These are phyloP conservation scores for Holacanthella duospinosa DNA, from an alignment of 2,888 invertebrate species.

Conservation along the genomic window DNA sequence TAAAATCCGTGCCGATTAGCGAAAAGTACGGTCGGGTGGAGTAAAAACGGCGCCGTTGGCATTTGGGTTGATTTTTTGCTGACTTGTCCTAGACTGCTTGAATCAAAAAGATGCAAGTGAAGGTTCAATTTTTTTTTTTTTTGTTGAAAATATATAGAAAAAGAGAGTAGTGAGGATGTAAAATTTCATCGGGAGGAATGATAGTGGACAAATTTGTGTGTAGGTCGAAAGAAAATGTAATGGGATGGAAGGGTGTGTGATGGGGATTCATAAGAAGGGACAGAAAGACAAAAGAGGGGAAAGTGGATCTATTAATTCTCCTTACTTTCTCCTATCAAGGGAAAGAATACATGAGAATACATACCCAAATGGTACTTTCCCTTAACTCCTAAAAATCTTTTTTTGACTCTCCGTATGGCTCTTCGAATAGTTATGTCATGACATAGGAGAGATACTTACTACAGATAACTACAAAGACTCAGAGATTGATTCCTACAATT, in stretches of 20 bases:
- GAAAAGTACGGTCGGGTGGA: not conserved
- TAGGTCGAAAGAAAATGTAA: not conserved
- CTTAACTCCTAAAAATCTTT: not conserved
- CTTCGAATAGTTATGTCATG: not conserved
- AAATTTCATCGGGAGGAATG: not conserved
- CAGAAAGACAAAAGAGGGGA: not conserved
- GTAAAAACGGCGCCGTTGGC: not conserved
- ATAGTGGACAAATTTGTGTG: not conserved
- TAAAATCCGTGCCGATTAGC: not conserved
- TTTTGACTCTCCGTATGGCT: not conserved
- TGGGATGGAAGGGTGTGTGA: conserved; percentile 2
- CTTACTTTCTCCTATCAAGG: not conserved
- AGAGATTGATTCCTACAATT: conserved; percentile 3
- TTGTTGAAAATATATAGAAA: not conserved
- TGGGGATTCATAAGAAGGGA: conserved; percentile 5
- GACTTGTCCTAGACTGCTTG: not conserved
- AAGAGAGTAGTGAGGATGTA: not conserved
- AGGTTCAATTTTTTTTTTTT: not conserved
- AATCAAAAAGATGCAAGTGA: not conserved
- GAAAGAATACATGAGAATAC: not conserved
- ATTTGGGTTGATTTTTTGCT: not conserved
- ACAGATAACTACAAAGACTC: not conserved
- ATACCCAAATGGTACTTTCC: not conserved
- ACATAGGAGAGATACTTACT: not conserved
- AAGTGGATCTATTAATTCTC: conserved; percentile 5